Evolutionary conservation across 1,140 invertebrate species (phyloP).

Genomic region (Camponotus floridanus): DNA sequence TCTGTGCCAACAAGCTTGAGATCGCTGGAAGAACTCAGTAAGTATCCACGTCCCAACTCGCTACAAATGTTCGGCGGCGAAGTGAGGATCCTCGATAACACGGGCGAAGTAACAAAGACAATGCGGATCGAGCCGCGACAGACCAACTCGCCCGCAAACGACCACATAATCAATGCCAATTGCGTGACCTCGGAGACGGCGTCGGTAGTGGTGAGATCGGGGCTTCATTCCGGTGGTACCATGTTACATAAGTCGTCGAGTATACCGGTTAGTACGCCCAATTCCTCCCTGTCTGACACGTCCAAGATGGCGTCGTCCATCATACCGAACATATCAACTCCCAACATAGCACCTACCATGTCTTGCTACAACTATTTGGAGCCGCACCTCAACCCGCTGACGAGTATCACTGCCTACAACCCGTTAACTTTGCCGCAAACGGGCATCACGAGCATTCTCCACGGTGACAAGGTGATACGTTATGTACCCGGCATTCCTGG

Average conservation of each 20-base stretch:
- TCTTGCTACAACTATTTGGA: constrained; percentile 82
- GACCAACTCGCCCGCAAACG: constrained; percentile 79
- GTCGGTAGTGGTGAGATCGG: constrained; percentile 90
- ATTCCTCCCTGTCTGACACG: constrained; percentile 86
- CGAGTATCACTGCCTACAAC: constrained; percentile 90
- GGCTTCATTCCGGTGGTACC: constrained; percentile 91
- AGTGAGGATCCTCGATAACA: constrained; percentile 90
- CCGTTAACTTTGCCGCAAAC: constrained; percentile 87
- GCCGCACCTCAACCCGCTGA: constrained; percentile 83
- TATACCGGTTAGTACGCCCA: constrained; percentile 73
- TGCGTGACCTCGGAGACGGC: constrained; percentile 85
- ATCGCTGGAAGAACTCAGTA: constrained; percentile 87
- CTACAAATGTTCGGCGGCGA: constrained; percentile 93
- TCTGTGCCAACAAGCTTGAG: constrained; percentile 85
- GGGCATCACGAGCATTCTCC: constrained; percentile 81
- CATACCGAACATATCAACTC: constrained; percentile 87
- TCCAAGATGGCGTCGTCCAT: constrained; percentile 87
- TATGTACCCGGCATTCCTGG: constrained; percentile 95
- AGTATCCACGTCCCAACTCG: constrained; percentile 85
- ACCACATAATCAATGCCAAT: constrained; percentile 74
- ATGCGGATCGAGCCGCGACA: constrained; percentile 90
- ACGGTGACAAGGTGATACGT: constrained; percentile 91
- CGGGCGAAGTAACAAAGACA: constrained; percentile 89
- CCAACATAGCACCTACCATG: constrained; percentile 86
- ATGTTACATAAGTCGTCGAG: constrained; percentile 88